These are phyloP conservation scores for Cataglyphis livida DNA, from an alignment of 2,888 invertebrate species.

Conservation along the genomic window DNA sequence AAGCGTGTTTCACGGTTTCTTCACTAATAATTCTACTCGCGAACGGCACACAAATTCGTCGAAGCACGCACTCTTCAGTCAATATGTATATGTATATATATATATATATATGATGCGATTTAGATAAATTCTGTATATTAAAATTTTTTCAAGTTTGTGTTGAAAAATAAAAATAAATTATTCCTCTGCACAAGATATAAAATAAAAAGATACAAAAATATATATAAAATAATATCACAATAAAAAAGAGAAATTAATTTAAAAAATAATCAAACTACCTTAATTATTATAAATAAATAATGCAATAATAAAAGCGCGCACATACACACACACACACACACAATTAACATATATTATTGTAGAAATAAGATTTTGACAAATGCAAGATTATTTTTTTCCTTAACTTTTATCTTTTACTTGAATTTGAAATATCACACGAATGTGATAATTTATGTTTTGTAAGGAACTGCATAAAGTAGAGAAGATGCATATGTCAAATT, in stretches of 20 bases:
- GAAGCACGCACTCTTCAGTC: conserved; percentile 16
- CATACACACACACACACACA: too few relatives aligned
- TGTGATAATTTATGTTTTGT: background rate
- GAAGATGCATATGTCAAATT: background rate
- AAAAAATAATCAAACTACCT: background rate
- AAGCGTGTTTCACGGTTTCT: conserved; percentile 52
- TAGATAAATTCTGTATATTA: background rate
- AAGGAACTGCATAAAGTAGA: background rate
- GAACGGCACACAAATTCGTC: conserved; percentile 48
- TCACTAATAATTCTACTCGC: conserved; percentile 46
- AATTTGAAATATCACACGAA: background rate
- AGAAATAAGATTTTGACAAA: background rate
- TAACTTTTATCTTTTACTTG: background rate
- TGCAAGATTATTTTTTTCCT: background rate
- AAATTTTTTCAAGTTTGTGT: background rate
- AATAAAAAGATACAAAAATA: background rate
- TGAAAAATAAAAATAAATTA: background rate
- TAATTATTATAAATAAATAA: background rate
- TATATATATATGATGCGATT: conserved; percentile 7
- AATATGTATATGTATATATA: too few relatives aligned
- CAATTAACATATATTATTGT: background rate
- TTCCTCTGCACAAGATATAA: background rate
- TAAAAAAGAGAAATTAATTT: background rate
- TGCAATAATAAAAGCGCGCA: background rate
- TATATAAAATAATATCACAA: background rate